A percentile compares a stretch with the other conserved stretches of the same genome.
Conservation (phyloP, 2,797 vertebrate genomes). For the Crenuchus spilurus region DNA sequence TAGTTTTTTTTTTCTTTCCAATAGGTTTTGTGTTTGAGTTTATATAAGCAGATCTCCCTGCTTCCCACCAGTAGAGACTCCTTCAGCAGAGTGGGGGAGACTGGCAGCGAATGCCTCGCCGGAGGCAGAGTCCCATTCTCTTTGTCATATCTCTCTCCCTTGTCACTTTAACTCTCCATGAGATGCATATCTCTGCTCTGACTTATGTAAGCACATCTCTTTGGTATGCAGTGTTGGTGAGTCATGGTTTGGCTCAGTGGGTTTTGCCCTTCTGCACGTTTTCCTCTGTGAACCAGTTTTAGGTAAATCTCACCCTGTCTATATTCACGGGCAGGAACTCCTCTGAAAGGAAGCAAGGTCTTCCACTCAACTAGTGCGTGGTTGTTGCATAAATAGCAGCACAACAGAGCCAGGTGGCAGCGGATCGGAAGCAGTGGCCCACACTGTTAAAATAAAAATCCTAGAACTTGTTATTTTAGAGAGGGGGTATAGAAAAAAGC, state of each 20-base stretch:
- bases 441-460: background rate
- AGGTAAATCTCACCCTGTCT: slow-evolving; percentile 9
- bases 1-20: slow-evolving; percentile 31
- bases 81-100: slow-evolving; percentile 38
- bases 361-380: background rate
- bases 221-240: slow-evolving; percentile 48
- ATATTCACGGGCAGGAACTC: slow-evolving; percentile 11
- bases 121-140: slow-evolving; percentile 66
- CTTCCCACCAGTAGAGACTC: slow-evolving; percentile 51
- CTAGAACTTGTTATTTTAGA: background rate
- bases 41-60: slow-evolving; percentile 57
- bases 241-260: slow-evolving; percentile 56
- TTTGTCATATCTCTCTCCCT: slow-evolving; percentile 64
- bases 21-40: slow-evolving; percentile 39
- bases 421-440: background rate
- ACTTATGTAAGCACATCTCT: slow-evolving; percentile 64
- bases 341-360: slow-evolving; percentile 26
- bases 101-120: slow-evolving; percentile 49
- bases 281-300: slow-evolving; percentile 7
- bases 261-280: slow-evolving; percentile 35
- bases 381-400: slow-evolving; percentile 11
- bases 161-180: slow-evolving; percentile 64
- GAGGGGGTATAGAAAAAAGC: background rate
- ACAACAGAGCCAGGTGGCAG: background rate
- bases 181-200: slow-evolving; percentile 59